A percentile compares a stretch with the other conserved stretches of the same genome.
Conservation (phyloP, 2,797 vertebrate species). For the Clarias pachynema region DNA sequence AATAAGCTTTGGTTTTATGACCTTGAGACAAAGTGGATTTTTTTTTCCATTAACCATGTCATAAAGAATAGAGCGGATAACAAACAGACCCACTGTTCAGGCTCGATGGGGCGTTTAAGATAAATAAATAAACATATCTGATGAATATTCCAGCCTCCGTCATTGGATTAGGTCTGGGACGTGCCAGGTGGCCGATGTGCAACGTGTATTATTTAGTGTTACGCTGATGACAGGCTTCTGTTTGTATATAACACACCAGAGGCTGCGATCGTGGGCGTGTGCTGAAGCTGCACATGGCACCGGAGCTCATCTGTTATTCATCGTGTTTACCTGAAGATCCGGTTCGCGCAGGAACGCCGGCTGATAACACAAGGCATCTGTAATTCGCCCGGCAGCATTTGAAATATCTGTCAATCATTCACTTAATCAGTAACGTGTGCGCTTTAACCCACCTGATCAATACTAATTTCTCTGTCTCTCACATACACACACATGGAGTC, state of each 20-base stretch:
- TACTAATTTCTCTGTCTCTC: background rate
- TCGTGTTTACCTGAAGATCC: slow-evolving; percentile 29
- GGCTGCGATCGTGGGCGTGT: slow-evolving; percentile 4
- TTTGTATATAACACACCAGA: slow-evolving; percentile 10
- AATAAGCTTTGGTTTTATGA: background rate
- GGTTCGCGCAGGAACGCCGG: background rate
- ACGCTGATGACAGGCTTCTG: slow-evolving; percentile 12
- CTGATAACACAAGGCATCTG: background rate
- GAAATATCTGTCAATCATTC: slow-evolving; percentile 6
- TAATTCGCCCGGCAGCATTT: background rate
- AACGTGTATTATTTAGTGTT: slow-evolving; percentile 2
- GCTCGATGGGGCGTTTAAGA: no score
- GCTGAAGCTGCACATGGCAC: slow-evolving; percentile 3
- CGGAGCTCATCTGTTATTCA: slow-evolving; percentile 7
- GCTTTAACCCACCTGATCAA: slow-evolving; percentile 20
- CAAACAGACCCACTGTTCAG: no score
- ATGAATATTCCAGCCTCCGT: background rate
- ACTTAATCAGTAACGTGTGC: background rate
- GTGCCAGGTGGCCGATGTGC: slow-evolving; percentile 21
- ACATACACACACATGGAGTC: background rate
- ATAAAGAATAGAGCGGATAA: background rate
- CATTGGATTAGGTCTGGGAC: background rate
- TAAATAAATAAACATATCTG: background rate
- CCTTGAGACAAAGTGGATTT: no score
- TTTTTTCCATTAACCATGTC: background rate